These are phyloP conservation scores for Lanius ludovicianus DNA, from an alignment of 2,113 vertebrate genomes.

Conservation along the genomic window DNA sequence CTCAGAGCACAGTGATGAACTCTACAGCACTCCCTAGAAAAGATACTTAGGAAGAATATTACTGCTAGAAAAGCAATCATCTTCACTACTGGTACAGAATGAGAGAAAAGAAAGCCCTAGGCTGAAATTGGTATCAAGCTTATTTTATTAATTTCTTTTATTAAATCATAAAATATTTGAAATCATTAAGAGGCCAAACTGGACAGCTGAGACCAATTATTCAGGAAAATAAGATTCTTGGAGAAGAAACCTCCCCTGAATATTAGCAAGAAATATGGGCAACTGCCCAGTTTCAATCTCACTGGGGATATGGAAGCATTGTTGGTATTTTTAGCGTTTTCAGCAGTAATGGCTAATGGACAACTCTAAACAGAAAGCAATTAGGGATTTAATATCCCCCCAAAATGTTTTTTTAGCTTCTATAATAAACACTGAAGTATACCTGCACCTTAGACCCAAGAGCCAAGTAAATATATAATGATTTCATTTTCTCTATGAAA, in stretches of 20 bases:
- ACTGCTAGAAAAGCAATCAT: not conserved
- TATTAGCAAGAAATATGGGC: not conserved
- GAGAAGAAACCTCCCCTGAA: not conserved
- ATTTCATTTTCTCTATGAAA: not conserved
- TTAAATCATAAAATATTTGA: conserved; percentile 1
- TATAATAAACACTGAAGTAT: not conserved
- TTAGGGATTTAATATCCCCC: not conserved
- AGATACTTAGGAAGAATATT: conserved; percentile 5
- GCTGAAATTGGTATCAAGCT: not conserved
- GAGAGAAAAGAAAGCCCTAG: not conserved
- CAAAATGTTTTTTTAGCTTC: not conserved
- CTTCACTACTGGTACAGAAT: not conserved
- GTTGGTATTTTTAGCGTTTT: not conserved
- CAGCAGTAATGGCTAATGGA: not conserved
- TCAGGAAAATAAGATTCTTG: not conserved
- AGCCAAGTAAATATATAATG: not conserved
- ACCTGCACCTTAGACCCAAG: not conserved
- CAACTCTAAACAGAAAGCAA: not conserved
- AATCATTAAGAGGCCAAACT: conserved; percentile 2
- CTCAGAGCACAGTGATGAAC: not conserved
- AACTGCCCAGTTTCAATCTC: not conserved
- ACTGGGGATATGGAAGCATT: not conserved
- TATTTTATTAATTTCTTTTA: conserved; percentile 26
- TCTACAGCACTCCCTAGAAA: not conserved
- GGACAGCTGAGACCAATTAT: not conserved